Conservation (phyloP, 2,888 invertebrate genomes). For the Seira musarum region DNA sequence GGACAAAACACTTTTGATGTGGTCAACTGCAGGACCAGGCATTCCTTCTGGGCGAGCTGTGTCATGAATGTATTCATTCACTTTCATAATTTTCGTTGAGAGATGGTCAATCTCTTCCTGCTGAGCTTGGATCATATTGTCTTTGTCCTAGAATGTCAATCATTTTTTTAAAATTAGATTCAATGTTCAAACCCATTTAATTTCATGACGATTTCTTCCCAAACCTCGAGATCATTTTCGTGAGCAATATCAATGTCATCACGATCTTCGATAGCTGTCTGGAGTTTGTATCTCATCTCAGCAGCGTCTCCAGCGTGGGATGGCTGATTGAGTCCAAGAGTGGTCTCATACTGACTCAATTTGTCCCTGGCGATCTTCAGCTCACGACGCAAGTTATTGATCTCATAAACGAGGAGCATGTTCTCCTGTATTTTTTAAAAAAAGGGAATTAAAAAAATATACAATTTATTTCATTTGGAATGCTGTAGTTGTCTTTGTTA, state of each 20-base stretch:
- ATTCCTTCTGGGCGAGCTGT: slow-evolving; percentile 57
- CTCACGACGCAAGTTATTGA: slow-evolving; percentile 82
- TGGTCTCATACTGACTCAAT: slow-evolving; percentile 81
- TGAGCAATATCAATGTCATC: slow-evolving; percentile 68
- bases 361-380: slow-evolving; percentile 79
- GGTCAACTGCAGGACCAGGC: slow-evolving; percentile 59
- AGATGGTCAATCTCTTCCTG: slow-evolving; percentile 74
- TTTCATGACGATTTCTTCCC: neutral
- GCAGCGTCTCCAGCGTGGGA: slow-evolving; percentile 64
- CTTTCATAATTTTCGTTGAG: slow-evolving; percentile 68
- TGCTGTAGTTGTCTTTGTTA: neutral
- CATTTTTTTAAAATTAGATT: neutral
- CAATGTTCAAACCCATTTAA: neutral
- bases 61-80: slow-evolving; percentile 65
- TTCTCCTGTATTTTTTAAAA: slow-evolving; percentile 81
- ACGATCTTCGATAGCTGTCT: slow-evolving; percentile 65
- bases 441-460: no score
- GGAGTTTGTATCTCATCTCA: slow-evolving; percentile 65
- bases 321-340: slow-evolving; percentile 77
- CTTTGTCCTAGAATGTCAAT: slow-evolving; percentile 72
- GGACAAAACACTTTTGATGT: slow-evolving; percentile 56
- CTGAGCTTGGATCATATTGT: slow-evolving; percentile 73
- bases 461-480: no score
- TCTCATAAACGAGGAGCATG: slow-evolving; percentile 82
- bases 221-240: slow-evolving; percentile 64